These are phyloP conservation scores for Acestrorhynchus altus DNA, from an alignment of 2,797 vertebrate species.

Conservation along the genomic window DNA sequence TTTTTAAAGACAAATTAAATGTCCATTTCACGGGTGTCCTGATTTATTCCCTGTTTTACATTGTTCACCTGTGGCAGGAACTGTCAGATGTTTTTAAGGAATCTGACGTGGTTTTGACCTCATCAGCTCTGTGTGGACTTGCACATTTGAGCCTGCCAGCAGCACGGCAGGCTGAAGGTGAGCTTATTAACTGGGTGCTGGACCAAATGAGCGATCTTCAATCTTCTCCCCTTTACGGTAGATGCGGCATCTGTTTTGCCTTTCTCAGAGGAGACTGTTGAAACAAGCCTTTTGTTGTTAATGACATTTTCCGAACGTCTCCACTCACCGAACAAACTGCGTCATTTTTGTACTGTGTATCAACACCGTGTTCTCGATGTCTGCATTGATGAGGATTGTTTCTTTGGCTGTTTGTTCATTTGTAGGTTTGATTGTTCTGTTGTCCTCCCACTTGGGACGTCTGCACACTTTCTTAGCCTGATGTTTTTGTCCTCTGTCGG, in stretches of 20 bases:
- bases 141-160: slow-evolving; percentile 53
- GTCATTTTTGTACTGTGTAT: slow-evolving; percentile 9
- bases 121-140: slow-evolving; percentile 56
- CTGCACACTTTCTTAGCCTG: slow-evolving; percentile 13
- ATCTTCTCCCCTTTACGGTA: background rate
- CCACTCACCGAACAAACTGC: background rate
- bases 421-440: slow-evolving; percentile 2
- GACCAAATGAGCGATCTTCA: slow-evolving; percentile 41
- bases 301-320: slow-evolving; percentile 32
- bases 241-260: background rate
- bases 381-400: slow-evolving; percentile 39
- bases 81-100: slow-evolving; percentile 58
- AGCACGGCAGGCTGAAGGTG: slow-evolving; percentile 66
- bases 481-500: slow-evolving; percentile 47
- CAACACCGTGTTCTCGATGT: slow-evolving; percentile 21
- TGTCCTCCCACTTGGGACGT: slow-evolving; percentile 4
- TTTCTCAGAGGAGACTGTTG: slow-evolving; percentile 25
- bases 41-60: background rate
- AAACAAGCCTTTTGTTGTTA: slow-evolving; percentile 22
- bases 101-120: slow-evolving; percentile 35
- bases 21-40: too few relatives aligned
- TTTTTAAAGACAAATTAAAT: too few relatives aligned
- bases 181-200: slow-evolving; percentile 48
- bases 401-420: slow-evolving; percentile 49
- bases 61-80: slow-evolving; percentile 50